Evolutionary conservation across 2,797 vertebrate genomes (phyloP).

Genomic region (Hippocampus kuda): DNA sequence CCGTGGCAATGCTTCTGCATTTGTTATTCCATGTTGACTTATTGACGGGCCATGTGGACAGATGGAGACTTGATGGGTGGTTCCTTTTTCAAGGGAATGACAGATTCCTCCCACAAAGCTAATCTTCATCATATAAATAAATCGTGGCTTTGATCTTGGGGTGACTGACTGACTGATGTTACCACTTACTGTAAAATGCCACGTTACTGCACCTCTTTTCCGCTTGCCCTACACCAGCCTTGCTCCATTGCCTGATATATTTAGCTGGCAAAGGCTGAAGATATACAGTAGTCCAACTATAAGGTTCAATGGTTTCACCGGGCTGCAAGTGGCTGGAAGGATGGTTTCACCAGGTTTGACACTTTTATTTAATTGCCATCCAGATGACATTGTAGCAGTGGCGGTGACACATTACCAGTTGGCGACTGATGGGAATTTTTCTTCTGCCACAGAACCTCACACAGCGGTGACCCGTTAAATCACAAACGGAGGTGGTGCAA

Average conservation of each 20-base stretch:
- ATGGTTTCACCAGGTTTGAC: slow-evolving; percentile 32
- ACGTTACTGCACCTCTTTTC: neutral
- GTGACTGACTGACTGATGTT: no score
- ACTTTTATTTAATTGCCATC: slow-evolving; percentile 30
- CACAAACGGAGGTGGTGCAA: no score
- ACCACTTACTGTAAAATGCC: neutral
- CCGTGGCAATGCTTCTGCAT: no score
- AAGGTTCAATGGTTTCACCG: slow-evolving; percentile 19
- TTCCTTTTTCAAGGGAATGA: slow-evolving; percentile 30
- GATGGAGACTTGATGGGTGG: slow-evolving; percentile 44
- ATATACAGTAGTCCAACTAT: slow-evolving; percentile 40
- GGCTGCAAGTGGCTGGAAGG: neutral
- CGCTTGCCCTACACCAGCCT: slow-evolving; percentile 10
- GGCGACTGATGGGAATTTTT: neutral
- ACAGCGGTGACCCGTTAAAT: no score
- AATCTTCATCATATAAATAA: neutral
- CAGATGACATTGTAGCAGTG: slow-evolving; percentile 20
- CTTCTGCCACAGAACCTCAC: no score
- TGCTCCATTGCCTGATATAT: slow-evolving; percentile 13
- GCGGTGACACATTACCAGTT: slow-evolving; percentile 27
- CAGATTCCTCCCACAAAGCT: neutral
- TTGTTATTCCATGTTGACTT: no score
- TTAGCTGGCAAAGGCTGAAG: slow-evolving; percentile 23
- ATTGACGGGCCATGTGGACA: slow-evolving; percentile 27
- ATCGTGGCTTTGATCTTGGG: neutral